These are phyloP conservation scores for Argyrosomus japonicus DNA, from an alignment of 2,113 vertebrate species.

Conservation along the genomic window DNA sequence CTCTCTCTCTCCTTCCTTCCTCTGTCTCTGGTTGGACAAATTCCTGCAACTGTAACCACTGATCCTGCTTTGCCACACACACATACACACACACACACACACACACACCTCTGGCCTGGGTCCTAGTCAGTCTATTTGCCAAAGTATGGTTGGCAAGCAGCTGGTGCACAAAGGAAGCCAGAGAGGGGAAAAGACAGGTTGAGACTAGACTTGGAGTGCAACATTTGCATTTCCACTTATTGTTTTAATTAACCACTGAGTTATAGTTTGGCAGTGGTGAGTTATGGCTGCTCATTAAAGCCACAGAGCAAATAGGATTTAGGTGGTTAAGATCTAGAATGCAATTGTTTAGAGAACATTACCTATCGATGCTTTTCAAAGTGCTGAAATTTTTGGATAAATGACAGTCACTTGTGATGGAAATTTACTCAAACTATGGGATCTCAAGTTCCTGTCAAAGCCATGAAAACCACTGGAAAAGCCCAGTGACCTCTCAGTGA, in stretches of 20 bases:
- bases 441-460: conserved; percentile 30
- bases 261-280: conserved; percentile 6
- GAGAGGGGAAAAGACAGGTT: conserved; percentile 36
- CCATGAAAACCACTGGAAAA: conserved; percentile 43
- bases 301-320: conserved; percentile 23
- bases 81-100: conserved; percentile 20
- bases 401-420: conserved; percentile 18
- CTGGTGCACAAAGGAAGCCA: conserved; percentile 56
- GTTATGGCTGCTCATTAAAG: conserved; percentile 16
- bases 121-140: conserved; percentile 49
- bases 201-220: conserved; percentile 27
- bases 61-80: conserved; percentile 31
- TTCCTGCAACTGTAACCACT: conserved; percentile 50
- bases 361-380: neutral
- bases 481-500: conserved; percentile 41
- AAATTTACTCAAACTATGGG: conserved; percentile 31
- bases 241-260: conserved; percentile 31
- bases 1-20: neutral
- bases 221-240: conserved; percentile 37
- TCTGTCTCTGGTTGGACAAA: conserved; percentile 41
- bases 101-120: conserved; percentile 48
- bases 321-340: conserved; percentile 3
- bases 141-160: conserved; percentile 65
- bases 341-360: neutral
- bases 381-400: neutral